A percentile compares a stretch with the other conserved stretches of the same genome.
These are phyloP conservation scores for Dryas iulia DNA, from an alignment of 1,140 invertebrate species.

Conservation along the genomic window DNA sequence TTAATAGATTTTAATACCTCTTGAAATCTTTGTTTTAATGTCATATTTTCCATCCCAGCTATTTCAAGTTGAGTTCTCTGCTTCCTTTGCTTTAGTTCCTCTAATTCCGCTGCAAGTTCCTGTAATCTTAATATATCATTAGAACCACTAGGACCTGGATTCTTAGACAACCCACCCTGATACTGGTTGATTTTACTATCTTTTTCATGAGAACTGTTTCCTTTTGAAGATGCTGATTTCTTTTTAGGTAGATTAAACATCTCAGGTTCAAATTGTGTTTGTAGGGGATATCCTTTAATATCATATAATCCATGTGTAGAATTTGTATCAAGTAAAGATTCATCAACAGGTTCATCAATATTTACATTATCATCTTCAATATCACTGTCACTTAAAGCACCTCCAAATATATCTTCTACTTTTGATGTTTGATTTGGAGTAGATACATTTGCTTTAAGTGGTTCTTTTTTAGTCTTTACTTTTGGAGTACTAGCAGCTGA, in stretches of 20 bases:
- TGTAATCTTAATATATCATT: constrained; percentile 17
- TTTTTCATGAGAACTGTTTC: constrained; percentile 20
- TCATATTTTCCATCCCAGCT: constrained; percentile 91
- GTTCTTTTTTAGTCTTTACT: constrained; percentile 58
- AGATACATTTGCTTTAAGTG: constrained; percentile 41
- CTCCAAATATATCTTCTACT: constrained; percentile 92
- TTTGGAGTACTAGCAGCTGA: constrained; percentile 53
- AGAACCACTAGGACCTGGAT: neutral
- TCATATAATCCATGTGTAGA: constrained; percentile 84
- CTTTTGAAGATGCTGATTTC: constrained; percentile 13
- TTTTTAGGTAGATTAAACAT: constrained; percentile 42
- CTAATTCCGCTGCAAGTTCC: constrained; percentile 81
- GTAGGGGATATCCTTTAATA: constrained; percentile 20
- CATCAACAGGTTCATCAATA: constrained; percentile 87
- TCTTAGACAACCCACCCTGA: neutral
- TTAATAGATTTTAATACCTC: constrained; percentile 89
- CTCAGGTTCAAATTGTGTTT: constrained; percentile 48
- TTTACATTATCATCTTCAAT: constrained; percentile 87
- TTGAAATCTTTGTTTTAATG: constrained; percentile 90
- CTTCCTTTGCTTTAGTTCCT: constrained; percentile 86
- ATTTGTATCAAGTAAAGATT: constrained; percentile 87
- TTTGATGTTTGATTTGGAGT: constrained; percentile 61
- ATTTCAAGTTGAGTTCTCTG: constrained; percentile 91
- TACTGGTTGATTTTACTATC: constrained; percentile 3
- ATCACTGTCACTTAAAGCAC: constrained; percentile 91